Conservation (phyloP, 2,888 invertebrate species). For the Andrena trimmerana region DNA sequence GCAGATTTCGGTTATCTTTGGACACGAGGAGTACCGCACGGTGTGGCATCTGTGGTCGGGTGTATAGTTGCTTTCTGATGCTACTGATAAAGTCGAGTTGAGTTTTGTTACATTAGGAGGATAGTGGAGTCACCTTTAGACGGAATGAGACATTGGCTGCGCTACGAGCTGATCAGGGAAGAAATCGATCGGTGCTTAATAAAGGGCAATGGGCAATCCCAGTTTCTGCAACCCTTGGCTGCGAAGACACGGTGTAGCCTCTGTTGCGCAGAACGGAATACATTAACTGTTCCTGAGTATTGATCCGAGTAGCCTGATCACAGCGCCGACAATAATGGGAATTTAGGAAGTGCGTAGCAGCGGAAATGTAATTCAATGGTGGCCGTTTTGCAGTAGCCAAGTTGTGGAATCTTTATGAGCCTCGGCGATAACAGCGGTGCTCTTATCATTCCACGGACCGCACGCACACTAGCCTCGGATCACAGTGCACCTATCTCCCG, state of each 20-base stretch:
- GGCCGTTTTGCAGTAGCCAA: neutral
- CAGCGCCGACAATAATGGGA: neutral
- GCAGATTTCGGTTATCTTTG: neutral
- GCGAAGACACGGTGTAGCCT: neutral
- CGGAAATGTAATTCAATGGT: neutral
- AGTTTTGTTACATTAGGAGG: too few relatives aligned
- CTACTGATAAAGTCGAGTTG: too few relatives aligned
- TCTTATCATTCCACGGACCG: too few relatives aligned
- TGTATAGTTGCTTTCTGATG: too few relatives aligned
- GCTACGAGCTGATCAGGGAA: slow-evolving; percentile 1
- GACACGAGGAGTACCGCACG: neutral
- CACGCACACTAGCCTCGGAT: too few relatives aligned
- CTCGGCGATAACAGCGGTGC: too few relatives aligned
- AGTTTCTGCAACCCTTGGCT: neutral
- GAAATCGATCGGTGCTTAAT: neutral
- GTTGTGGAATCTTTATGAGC: too few relatives aligned
- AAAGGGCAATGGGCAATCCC: neutral
- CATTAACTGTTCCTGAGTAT: slow-evolving; percentile 3
- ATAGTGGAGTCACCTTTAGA: neutral
- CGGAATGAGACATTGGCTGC: neutral
- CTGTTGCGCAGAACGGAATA: slow-evolving; percentile 4
- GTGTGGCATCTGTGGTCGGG: too few relatives aligned
- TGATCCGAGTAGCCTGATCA: slow-evolving; percentile 10
- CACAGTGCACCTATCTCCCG: too few relatives aligned
- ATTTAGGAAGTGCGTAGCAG: neutral